These are phyloP conservation scores for Lepilemur septentrionalis DNA, from an alignment of 2,797 vertebrate genomes.

Conservation along the genomic window DNA sequence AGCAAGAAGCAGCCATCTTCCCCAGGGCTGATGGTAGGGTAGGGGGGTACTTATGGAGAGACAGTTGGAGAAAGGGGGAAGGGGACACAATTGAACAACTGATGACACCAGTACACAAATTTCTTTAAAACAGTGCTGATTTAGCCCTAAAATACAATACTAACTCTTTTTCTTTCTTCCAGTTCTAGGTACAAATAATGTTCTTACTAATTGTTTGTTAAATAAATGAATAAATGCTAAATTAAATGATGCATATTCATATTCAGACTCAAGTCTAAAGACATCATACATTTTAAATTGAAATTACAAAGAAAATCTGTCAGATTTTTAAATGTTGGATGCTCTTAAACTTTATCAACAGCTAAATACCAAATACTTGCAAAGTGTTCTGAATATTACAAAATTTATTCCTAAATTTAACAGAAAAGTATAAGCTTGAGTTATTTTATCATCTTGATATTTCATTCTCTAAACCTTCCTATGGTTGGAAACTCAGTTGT, in stretches of 20 bases:
- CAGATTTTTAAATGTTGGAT: constrained; percentile 25
- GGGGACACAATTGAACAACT: not conserved
- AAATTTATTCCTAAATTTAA: constrained; percentile 32
- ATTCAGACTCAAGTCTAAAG: not conserved
- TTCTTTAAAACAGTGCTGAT: not conserved
- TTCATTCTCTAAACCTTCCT: not conserved
- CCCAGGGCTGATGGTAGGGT: not conserved
- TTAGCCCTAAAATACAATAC: not conserved
- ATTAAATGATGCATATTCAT: not conserved
- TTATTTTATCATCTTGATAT: not conserved
- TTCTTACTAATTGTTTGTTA: not conserved
- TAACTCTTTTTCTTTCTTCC: not conserved
- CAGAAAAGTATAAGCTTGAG: not conserved
- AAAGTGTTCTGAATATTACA: not conserved
- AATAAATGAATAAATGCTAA: not conserved
- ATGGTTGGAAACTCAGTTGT: not conserved
- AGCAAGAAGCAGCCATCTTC: not conserved
- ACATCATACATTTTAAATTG: not conserved
- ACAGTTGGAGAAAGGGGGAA: too few species aligned
- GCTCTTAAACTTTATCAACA: not conserved
- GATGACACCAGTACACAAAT: not conserved
- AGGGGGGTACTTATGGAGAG: not conserved
- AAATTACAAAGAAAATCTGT: constrained; percentile 24
- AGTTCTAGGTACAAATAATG: not conserved
- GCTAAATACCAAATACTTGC: constrained; percentile 21